Conservation (phyloP, 2,888 invertebrate genomes). For the Laothoe populi region DNA sequence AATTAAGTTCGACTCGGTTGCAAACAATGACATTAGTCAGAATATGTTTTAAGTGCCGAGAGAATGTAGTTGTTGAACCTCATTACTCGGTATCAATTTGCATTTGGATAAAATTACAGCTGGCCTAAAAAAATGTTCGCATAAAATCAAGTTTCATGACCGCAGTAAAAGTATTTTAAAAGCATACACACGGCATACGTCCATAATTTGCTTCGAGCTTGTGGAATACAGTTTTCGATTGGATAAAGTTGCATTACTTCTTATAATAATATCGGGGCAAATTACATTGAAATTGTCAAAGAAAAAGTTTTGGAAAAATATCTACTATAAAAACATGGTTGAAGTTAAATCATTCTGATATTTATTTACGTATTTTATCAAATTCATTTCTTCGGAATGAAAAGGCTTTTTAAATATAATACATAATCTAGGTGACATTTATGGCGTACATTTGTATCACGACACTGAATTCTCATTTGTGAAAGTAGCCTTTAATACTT, state of each 20-base stretch:
- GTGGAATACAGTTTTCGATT: not conserved
- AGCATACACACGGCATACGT: slow-evolving; percentile 10
- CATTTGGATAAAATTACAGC: slow-evolving; percentile 21
- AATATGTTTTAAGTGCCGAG: not conserved
- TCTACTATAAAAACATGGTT: not conserved
- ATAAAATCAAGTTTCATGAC: slow-evolving; percentile 15
- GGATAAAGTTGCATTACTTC: not conserved
- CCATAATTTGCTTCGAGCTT: not conserved
- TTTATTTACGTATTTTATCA: not conserved
- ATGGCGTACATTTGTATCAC: not conserved
- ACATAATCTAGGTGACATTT: too few species aligned
- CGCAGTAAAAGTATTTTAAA: slow-evolving; percentile 10
- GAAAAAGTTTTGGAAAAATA: not conserved
- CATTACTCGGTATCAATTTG: slow-evolving; percentile 8
- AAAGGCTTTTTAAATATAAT: not conserved
- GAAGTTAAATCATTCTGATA: not conserved
- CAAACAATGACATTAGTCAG: slow-evolving; percentile 22
- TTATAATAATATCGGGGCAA: not conserved
- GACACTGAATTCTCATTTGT: slow-evolving; percentile 9
- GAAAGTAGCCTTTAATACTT: slow-evolving; percentile 8
- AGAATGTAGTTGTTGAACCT: not conserved
- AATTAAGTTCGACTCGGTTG: not conserved
- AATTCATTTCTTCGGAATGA: not conserved
- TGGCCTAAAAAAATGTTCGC: slow-evolving; percentile 15
- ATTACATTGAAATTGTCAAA: not conserved